phyloP scores from a whole-genome alignment of 2,113 vertebrate species.

The Menidia beryllina region DNA sequence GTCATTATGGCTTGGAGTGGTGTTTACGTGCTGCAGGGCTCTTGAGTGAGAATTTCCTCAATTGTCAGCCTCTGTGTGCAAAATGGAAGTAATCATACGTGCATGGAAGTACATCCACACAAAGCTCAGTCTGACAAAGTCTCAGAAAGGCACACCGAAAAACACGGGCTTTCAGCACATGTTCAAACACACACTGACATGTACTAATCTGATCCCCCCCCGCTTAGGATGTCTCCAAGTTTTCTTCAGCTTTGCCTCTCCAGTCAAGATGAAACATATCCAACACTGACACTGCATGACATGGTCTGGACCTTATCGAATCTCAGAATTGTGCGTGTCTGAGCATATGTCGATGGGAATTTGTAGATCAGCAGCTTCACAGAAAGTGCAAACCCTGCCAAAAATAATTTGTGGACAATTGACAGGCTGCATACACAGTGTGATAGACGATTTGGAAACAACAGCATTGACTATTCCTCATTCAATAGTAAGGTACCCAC shows the following conservation, averaged over 20 bases:
- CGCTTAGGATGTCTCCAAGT: conserved; percentile 25
- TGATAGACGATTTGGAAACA: conserved; percentile 28
- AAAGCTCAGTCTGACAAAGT: not conserved
- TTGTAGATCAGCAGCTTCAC: not conserved
- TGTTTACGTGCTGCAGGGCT: conserved; percentile 54
- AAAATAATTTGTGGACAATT: conserved; percentile 1
- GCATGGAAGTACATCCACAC: not conserved
- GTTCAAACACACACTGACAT: not conserved
- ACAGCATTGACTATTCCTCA: not conserved
- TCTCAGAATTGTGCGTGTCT: conserved; percentile 1
- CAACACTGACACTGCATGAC: conserved; percentile 6
- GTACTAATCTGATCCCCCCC: conserved; percentile 25
- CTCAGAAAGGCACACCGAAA: not conserved
- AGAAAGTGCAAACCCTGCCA: not conserved
- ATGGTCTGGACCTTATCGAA: conserved; percentile 6
- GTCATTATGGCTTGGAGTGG: conserved; percentile 48
- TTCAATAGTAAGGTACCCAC: no score
- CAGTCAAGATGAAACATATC: conserved; percentile 10
- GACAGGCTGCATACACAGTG: conserved; percentile 23
- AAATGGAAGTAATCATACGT: conserved; percentile 20
- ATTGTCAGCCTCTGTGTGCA: conserved; percentile 24
- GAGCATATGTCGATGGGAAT: not conserved
- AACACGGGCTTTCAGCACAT: conserved; percentile 15
- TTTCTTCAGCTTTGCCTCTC: conserved; percentile 3
- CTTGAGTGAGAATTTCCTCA: conserved; percentile 47